phyloP scores from a whole-genome alignment of 1,140 invertebrate species.

The Chrysomallon squamiferum region DNA sequence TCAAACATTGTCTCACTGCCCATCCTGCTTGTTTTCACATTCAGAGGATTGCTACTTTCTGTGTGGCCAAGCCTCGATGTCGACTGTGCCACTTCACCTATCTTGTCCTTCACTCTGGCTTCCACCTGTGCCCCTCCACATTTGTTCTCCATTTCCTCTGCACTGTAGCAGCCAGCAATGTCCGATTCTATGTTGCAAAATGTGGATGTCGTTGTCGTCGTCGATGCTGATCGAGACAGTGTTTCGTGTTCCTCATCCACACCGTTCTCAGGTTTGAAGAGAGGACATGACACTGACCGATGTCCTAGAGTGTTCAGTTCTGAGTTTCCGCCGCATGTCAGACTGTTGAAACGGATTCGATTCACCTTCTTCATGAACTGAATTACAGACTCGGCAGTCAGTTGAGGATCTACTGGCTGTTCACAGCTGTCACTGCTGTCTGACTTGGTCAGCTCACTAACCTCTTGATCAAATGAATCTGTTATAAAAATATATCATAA shows the following conservation, averaged over 20 bases:
- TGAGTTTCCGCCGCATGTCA: conserved; percentile 54
- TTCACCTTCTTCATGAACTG: conserved; percentile 72
- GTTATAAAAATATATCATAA: neutral
- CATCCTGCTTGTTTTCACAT: no score
- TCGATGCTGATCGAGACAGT: neutral
- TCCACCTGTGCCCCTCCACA: neutral
- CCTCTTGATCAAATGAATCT: conserved; percentile 27
- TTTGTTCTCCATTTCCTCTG: neutral
- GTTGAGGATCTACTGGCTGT: conserved; percentile 10
- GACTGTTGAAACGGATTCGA: conserved; percentile 70
- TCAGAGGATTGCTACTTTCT: no score
- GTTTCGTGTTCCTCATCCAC: neutral
- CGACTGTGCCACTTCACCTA: neutral
- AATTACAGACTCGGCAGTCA: conserved; percentile 63
- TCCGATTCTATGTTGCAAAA: neutral
- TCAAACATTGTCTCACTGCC: neutral
- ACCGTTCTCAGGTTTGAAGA: conserved; percentile 5
- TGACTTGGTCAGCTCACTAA: conserved; percentile 29
- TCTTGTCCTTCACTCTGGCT: neutral
- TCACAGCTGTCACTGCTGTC: conserved; percentile 16
- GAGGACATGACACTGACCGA: conserved; percentile 24
- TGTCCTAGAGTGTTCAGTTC: neutral
- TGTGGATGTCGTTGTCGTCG: neutral
- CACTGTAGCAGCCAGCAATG: neutral
- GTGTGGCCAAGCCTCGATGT: no score